These are phyloP conservation scores for Subacronicta megacephala DNA, from an alignment of 2,888 invertebrate genomes.

Conservation along the genomic window DNA sequence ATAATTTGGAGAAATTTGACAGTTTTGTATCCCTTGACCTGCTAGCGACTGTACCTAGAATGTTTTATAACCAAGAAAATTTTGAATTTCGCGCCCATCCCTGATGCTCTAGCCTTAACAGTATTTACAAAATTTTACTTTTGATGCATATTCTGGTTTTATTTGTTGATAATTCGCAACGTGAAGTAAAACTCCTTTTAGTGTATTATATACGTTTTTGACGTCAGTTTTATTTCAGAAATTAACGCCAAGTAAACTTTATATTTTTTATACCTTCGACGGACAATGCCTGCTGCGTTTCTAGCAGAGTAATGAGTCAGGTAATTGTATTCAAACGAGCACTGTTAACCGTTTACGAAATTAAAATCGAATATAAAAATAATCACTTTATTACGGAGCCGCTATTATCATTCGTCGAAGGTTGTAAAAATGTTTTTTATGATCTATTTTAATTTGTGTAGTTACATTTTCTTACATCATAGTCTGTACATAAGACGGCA, in stretches of 20 bases:
- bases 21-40: no score
- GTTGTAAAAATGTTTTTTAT: constrained; percentile 28
- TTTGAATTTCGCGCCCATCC: no score
- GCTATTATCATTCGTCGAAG: constrained; percentile 18
- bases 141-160: constrained; percentile 9
- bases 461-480: constrained; percentile 32
- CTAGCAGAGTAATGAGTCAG: not conserved
- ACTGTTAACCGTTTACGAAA: no score
- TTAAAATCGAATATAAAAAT: no score
- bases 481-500: constrained; percentile 36
- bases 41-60: no score
- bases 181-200: constrained; percentile 2
- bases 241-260: constrained; percentile 22
- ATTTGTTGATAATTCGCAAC: constrained; percentile 1
- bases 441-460: constrained; percentile 34
- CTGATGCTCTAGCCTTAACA: no score
- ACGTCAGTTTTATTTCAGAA: constrained; percentile 26
- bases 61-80: no score
- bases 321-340: not conserved
- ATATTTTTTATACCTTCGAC: constrained; percentile 23
- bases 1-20: no score
- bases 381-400: no score
- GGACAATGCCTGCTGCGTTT: not conserved
- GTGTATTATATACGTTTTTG: constrained; percentile 18
- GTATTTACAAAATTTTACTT: constrained; percentile 27